Percentiles rank a stretch among this genome's conserved stretches.
Evolutionary conservation across 1,140 invertebrate species (phyloP).

Genomic region (Drosophila santomea): DNA sequence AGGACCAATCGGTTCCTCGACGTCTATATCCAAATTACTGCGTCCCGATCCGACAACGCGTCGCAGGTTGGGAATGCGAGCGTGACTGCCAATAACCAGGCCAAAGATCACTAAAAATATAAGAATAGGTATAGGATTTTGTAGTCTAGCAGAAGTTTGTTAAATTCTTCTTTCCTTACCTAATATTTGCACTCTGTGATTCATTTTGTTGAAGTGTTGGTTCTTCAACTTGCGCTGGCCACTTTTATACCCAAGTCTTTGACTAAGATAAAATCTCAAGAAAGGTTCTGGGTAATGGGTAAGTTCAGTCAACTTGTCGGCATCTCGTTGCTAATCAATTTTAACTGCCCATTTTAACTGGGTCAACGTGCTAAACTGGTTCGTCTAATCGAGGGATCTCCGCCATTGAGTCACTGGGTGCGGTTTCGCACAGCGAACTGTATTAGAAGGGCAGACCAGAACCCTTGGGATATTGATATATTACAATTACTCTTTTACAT

Average conservation of each 20-base stretch:
- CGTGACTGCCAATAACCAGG: conserved; percentile 20
- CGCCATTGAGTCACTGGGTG: conserved; percentile 22
- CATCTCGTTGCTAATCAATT: conserved; percentile 49
- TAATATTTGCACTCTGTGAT: conserved; percentile 37
- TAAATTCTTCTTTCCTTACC: conserved; percentile 22
- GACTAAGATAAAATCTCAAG: conserved; percentile 36
- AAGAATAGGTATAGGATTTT: not conserved
- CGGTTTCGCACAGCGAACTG: not conserved
- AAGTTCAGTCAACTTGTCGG: conserved; percentile 49
- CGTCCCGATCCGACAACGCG: conserved; percentile 38
- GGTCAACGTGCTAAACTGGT: conserved; percentile 57
- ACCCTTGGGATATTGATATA: conserved; percentile 13
- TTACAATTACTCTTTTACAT: not conserved
- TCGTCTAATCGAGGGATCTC: conserved; percentile 32
- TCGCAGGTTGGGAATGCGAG: conserved; percentile 27
- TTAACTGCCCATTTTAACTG: conserved; percentile 43
- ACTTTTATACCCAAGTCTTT: conserved; percentile 55
- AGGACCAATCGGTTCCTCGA: conserved; percentile 18
- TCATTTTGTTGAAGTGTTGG: conserved; percentile 49
- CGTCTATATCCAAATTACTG: conserved; percentile 10
- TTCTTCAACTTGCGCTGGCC: not conserved
- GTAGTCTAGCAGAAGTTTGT: not conserved
- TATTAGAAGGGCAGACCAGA: conserved; percentile 12
- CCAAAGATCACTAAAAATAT: conserved; percentile 36
- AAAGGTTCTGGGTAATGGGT: conserved; percentile 39